Base-by-base conservation (phyloP, 2,797 vertebrate genomes). In the Arnoldichthys spilopterus region DNA sequence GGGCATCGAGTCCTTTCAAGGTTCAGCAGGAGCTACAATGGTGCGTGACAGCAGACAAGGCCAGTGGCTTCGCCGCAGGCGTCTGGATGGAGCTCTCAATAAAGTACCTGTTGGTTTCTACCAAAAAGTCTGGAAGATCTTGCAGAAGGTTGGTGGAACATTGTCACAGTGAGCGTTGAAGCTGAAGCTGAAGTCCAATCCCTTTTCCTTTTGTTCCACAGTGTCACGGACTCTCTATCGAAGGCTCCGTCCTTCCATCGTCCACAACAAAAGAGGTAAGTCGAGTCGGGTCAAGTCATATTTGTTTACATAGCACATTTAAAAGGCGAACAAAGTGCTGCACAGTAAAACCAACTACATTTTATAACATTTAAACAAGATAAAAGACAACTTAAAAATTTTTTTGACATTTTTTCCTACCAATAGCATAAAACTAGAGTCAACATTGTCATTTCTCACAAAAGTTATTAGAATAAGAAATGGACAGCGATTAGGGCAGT, bases 181-280 rank as follows among this genome's bases (percentile, higher is more conserved):
- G 47, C 11, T 58, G 15, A 32, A 56, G 20, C 3, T 26, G 40
- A 28, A 1, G 30, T 54, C 18, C 47, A 40, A 47, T 43, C 37
- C 62, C 6, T 45, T 51, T 73, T 45, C 16, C 15, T 72, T 75
- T 58, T 87, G 15, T 88, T 84, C 87, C 85, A 12, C 85, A 99
- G 98, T 99, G 97, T 85, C 96, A 98, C 0, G 97, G 98, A 45
- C 92, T 99, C 80, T 98, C 96, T 26, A 94, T 98, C 34, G 96
- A 98, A 86, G 97, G 96, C 2, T 96, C 93, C 66, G 93, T 98
- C 74, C 96, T 99, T 79, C 95, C 95, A 7, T 96, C 96, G 75
- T 97, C 97, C 59, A 96, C 96, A 75, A 98, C 96, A 72, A 94
- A 91, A 92, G 97, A 99, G 97, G 97, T 99, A 71, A 43, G 16